Evolutionary conservation across 1,140 invertebrate species (phyloP), one percentile per base, ranked within the genome.

Genomic region (Drosophila elegans): DNA sequence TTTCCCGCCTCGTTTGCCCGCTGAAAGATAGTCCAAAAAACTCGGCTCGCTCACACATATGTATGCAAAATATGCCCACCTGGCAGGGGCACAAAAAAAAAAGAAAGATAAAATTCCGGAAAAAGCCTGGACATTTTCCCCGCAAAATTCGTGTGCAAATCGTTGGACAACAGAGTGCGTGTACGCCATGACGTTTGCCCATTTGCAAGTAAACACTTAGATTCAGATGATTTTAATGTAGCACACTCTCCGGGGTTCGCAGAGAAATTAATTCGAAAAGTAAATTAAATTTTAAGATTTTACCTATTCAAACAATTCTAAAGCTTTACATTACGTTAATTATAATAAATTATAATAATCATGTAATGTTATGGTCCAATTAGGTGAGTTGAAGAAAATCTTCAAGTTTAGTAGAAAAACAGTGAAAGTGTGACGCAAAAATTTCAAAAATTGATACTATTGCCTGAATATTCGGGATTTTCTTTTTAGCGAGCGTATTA

Each of bases 21-120:
- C 73, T 73, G 66, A 86, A 79, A 83, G 83, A 86, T 86, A 79
- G 76, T 75, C 42, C 6, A 41, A 38, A 46, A 32, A 39, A 32
- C 29, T 32, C 61, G 53, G 36, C 41, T 32, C 48, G 45, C 60
- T 7, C 29, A 46, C 52, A 34, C 76, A 54, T 55, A 44, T 74
- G 64, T 60, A 78, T 81, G 82, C 74, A 80, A 84, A 83, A 72
- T 80, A 83, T 80, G 76, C 76, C 80, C 80, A 83, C 49, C 66
- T 41, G 39, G 34, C 12, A 16, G 57, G 12, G 34, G 42, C 39
- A 46, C 45, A 63, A 41, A 45, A 64, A 41, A 49, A 12, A 48
- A 25, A 38, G 36, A 60, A 60, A 60, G 16, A 21, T 21, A 21
- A 39, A 68, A 49, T 42, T 53, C 9, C 38, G 53, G 12, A 64